Evolutionary conservation across 2,888 invertebrate genomes (phyloP).

Genomic region (Nesidiocoris tenuis): DNA sequence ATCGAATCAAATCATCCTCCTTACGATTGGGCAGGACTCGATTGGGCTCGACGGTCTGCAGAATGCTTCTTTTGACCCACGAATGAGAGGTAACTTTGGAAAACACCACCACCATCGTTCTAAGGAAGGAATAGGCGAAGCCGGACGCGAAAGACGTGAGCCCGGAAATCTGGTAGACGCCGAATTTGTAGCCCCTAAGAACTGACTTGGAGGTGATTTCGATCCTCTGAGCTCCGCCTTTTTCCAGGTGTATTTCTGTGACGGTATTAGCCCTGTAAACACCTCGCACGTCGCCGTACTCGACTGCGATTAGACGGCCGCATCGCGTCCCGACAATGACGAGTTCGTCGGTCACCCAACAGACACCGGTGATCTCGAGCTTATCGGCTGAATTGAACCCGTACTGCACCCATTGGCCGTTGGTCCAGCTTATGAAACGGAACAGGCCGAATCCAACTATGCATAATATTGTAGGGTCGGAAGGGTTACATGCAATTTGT

Average conservation of each 20-base stretch:
- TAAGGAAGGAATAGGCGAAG: conserved; percentile 71
- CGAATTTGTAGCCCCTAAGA: conserved; percentile 34
- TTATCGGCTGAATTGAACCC: conserved; percentile 80
- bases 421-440: conserved; percentile 67
- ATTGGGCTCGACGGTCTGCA: conserved; percentile 21
- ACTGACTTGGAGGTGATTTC: conserved; percentile 34
- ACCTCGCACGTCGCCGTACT: conserved; percentile 79
- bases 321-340: conserved; percentile 72
- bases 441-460: conserved; percentile 67
- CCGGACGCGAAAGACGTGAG: conserved; percentile 58
- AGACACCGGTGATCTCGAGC: conserved; percentile 70
- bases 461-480: conserved; percentile 72
- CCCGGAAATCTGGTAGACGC: conserved; percentile 45
- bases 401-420: conserved; percentile 77
- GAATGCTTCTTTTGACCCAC: conserved; percentile 39
- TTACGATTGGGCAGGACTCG: background rate
- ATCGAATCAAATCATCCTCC: conserved; percentile 15
- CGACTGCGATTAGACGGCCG: conserved; percentile 75
- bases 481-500: conserved; percentile 75
- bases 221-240: conserved; percentile 48
- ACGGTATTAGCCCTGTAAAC: conserved; percentile 65
- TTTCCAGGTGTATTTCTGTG: conserved; percentile 62
- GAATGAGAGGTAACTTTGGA: conserved; percentile 66
- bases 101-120: conserved; percentile 73
- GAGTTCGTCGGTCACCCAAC: conserved; percentile 81